Evolutionary conservation across 2,113 vertebrate genomes (phyloP), one percentile per base, ranked within the genome.

Genomic region (Nothobranchius furzeri): DNA sequence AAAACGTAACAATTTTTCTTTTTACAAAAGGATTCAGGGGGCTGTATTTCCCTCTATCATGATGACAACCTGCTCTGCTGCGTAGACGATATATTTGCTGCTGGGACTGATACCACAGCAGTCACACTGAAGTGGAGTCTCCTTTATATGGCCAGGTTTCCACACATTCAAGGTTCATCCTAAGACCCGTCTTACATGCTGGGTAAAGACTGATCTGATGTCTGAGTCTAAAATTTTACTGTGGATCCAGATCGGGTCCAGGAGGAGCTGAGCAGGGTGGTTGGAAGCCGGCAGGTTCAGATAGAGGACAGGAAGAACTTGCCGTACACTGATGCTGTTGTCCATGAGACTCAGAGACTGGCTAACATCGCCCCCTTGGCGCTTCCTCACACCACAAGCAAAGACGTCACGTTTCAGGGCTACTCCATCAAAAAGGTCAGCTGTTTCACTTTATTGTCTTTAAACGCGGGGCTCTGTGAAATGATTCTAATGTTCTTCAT

Each of bases 281-380:
- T 91, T 10, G 91, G 90, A 68, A 79, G 67, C 56, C 81, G 86
- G 24, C 86, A 79, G 65, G 68, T 90, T 2, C 14, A 37, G 12
- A 49, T 79, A 2, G 81, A 86, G 9, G 90, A 93, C 78, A 81
- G 89, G 49, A 91, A 81, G 62, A 84, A 87, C 47, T 51, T 92
- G 42, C 88, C 90, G 0, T 92, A 87, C 68, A 90, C 87, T 36
- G 81, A 92, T 0, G 92, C 92, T 1, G 92, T 92, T 35, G 85
- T 93, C 52, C 92, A 93, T 40, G 92, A 93, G 66, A 62, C 70
- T 7, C 89, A 90, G 72, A 89, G 92, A 70, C 6, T 92, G 1
- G 71, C 79, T 3, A 90, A 90, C 57, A 76, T 93, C 1, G 37
- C 25, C 1, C 90, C 92, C 4, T 65, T 90, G 53, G 51, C 60